Evolutionary conservation across 2,888 invertebrate genomes (phyloP).

Genomic region (Lycocerus yunnanus): DNA sequence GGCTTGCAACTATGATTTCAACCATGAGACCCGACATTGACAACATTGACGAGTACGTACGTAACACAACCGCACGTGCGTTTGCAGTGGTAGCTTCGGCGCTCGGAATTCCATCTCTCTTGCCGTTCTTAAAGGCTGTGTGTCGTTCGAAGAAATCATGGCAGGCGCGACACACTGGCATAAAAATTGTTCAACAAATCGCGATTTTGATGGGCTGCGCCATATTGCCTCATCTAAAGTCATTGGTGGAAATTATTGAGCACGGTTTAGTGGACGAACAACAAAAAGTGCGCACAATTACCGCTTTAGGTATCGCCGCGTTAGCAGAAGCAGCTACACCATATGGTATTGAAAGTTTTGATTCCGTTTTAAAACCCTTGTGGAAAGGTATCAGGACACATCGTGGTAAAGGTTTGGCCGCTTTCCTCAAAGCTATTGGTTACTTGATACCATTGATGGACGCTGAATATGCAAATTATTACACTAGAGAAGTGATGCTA

Average conservation of each 20-base stretch:
- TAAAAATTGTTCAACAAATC: constrained; percentile 99
- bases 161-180: constrained; percentile 98
- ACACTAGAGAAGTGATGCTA: constrained; percentile 98
- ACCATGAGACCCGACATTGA: constrained; percentile 99
- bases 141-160: constrained; percentile 99
- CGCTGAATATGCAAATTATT: constrained; percentile 99
- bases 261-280: constrained; percentile 98
- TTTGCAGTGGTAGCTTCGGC: constrained; percentile 99
- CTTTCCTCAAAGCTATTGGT: constrained; percentile 99
- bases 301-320: constrained; percentile 96
- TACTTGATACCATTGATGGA: constrained; percentile 99
- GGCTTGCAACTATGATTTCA: constrained; percentile 99
- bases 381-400: constrained; percentile 98
- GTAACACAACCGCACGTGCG: constrained; percentile 98
- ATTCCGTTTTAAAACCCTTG: constrained; percentile 97
- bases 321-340: constrained; percentile 99
- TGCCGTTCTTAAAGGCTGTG: constrained; percentile 98
- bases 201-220: constrained; percentile 99
- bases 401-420: constrained; percentile 91
- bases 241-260: constrained; percentile 98
- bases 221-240: constrained; percentile 96
- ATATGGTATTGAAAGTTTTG: constrained; percentile 99
- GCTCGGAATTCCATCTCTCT: constrained; percentile 93
- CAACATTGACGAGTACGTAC: constrained; percentile 98
- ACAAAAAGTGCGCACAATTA: constrained; percentile 95